These are phyloP conservation scores for Lasius platythorax DNA, from an alignment of 2,888 invertebrate species.

Conservation along the genomic window DNA sequence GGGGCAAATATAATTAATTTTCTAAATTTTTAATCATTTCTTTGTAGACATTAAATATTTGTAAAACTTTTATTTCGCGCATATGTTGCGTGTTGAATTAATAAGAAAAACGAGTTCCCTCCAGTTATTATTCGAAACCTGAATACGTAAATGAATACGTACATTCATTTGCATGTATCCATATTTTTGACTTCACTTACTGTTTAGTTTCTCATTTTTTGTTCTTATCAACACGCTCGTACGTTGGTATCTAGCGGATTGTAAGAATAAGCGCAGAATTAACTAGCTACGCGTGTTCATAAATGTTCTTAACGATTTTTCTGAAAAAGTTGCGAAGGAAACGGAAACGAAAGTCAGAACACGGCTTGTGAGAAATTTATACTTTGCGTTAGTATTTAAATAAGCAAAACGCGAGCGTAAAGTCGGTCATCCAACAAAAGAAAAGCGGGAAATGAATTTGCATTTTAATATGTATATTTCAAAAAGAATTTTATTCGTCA, in stretches of 20 bases:
- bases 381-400: slow-evolving; percentile 25
- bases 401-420: slow-evolving; percentile 3
- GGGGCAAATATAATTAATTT: not conserved
- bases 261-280: slow-evolving; percentile 17
- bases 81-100: slow-evolving; percentile 22
- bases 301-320: slow-evolving; percentile 68
- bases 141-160: slow-evolving; percentile 9
- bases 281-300: slow-evolving; percentile 64
- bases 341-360: not conserved
- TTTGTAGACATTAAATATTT: slow-evolving; percentile 8
- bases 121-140: slow-evolving; percentile 23
- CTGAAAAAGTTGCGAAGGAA: slow-evolving; percentile 35
- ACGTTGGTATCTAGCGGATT: slow-evolving; percentile 40
- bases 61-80: not conserved
- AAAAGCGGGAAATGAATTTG: slow-evolving; percentile 37
- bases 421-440: slow-evolving; percentile 37
- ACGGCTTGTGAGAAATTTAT: slow-evolving; percentile 19
- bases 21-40: not conserved
- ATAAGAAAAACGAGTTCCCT: not conserved
- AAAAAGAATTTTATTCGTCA: not conserved
- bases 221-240: slow-evolving; percentile 55
- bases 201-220: slow-evolving; percentile 34
- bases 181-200: not conserved
- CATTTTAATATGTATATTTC: not conserved
- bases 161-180: slow-evolving; percentile 14